Conservation (phyloP, 2,888 invertebrate species). For the Biston stratarius region DNA sequence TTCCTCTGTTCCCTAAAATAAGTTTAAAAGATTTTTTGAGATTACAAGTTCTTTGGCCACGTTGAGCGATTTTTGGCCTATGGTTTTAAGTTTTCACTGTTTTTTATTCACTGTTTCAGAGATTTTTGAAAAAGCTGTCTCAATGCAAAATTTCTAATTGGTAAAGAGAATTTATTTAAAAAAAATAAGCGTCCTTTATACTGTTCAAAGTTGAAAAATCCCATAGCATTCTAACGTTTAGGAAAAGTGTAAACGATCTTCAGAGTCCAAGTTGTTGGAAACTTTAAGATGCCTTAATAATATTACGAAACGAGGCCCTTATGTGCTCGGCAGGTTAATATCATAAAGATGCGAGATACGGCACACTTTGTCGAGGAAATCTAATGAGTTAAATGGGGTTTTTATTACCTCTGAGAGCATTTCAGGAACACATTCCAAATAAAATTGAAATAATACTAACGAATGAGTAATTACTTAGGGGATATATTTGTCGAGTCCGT, state of each 20-base stretch:
- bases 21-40: too few species aligned
- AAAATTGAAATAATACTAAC: background rate
- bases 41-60: too few species aligned
- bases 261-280: background rate
- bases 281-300: background rate
- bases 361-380: conserved; percentile 10
- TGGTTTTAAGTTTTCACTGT: too few species aligned
- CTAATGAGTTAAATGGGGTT: conserved; percentile 10
- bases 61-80: too few species aligned
- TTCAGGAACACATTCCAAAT: background rate
- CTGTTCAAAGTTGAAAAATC: background rate
- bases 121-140: too few species aligned
- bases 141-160: too few species aligned
- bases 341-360: conserved; percentile 13
- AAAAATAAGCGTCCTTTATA: too few species aligned
- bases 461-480: background rate
- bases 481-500: background rate
- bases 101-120: too few species aligned
- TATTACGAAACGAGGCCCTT: conserved; percentile 3
- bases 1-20: too few species aligned
- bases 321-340: conserved; percentile 13
- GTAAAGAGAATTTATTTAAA: too few species aligned
- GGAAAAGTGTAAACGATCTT: background rate
- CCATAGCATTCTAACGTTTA: too few species aligned
- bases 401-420: conserved; percentile 1